Conservation (phyloP, 2,797 vertebrate species). For the Falco berigora region DNA sequence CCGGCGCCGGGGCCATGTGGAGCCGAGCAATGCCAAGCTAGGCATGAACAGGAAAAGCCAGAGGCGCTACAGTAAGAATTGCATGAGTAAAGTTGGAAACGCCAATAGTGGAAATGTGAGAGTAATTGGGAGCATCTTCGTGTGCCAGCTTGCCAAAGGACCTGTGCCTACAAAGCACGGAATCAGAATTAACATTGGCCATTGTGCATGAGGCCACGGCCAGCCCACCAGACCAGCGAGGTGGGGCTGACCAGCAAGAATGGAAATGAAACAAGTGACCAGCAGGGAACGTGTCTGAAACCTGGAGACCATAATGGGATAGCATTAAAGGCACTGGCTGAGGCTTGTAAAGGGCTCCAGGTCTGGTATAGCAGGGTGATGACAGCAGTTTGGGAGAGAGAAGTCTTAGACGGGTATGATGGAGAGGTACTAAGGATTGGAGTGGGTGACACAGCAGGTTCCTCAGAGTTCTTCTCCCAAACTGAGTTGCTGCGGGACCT, state of each 20-base stretch:
- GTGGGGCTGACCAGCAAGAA: background rate
- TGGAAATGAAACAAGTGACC: background rate
- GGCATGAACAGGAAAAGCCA: slow-evolving; percentile 45
- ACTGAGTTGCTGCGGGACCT: background rate
- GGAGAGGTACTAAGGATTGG: background rate
- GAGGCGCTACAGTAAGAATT: slow-evolving; percentile 72
- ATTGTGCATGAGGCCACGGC: accelerated
- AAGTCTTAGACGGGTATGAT: background rate
- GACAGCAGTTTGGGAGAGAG: background rate
- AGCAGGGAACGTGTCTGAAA: background rate
- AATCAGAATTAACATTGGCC: background rate
- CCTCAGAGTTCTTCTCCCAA: background rate
- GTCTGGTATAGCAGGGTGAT: background rate
- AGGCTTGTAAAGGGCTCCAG: background rate
- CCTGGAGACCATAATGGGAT: background rate
- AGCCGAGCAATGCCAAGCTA: slow-evolving; percentile 43
- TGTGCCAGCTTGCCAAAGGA: background rate
- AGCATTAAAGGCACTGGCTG: background rate
- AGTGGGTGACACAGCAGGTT: background rate
- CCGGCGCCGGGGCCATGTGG: slow-evolving; percentile 66
- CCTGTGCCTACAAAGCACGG: background rate
- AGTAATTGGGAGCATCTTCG: background rate
- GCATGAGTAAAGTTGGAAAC: background rate
- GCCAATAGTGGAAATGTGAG: background rate
- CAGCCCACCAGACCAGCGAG: background rate